Conservation (phyloP, 2,888 invertebrate genomes). For the Terebella lapidaria region DNA sequence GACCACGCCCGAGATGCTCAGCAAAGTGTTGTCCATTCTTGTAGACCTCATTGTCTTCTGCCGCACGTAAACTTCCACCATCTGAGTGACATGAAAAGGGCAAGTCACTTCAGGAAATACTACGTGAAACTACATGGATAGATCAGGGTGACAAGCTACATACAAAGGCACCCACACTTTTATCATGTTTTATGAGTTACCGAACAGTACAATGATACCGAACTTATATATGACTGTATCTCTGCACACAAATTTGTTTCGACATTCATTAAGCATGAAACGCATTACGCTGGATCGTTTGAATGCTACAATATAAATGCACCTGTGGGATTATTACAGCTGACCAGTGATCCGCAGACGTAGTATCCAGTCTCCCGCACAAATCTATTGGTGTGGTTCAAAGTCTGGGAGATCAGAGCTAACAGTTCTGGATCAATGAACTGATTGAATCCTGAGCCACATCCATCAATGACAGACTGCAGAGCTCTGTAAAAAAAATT, state of each 20-base stretch:
- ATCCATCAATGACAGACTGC: constrained; percentile 55
- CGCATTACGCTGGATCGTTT: too few species aligned
- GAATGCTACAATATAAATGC: too few species aligned
- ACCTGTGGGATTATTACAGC: constrained; percentile 46
- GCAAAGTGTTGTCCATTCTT: constrained; percentile 55
- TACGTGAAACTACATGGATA: background rate
- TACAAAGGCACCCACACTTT: too few species aligned
- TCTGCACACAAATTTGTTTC: too few species aligned
- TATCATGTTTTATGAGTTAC: too few species aligned
- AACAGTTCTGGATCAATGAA: constrained; percentile 54
- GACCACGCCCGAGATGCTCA: constrained; percentile 53
- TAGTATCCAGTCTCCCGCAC: constrained; percentile 58
- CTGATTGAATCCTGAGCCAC: constrained; percentile 53
- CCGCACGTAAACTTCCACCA: constrained; percentile 1
- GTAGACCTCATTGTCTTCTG: constrained; percentile 47
- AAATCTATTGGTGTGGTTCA: constrained; percentile 58
- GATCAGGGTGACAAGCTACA: background rate
- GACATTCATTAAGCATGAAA: too few species aligned
- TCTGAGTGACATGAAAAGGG: constrained; percentile 16
- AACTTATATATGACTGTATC: too few species aligned
- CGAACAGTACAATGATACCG: too few species aligned
- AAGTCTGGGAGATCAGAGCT: constrained; percentile 54
- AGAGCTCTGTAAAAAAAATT: constrained; percentile 48
- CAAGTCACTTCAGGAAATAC: too few species aligned
- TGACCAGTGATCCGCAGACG: constrained; percentile 54